Base-by-base conservation (phyloP, 2,888 invertebrate species). In the Muschampia plurimacula region DNA sequence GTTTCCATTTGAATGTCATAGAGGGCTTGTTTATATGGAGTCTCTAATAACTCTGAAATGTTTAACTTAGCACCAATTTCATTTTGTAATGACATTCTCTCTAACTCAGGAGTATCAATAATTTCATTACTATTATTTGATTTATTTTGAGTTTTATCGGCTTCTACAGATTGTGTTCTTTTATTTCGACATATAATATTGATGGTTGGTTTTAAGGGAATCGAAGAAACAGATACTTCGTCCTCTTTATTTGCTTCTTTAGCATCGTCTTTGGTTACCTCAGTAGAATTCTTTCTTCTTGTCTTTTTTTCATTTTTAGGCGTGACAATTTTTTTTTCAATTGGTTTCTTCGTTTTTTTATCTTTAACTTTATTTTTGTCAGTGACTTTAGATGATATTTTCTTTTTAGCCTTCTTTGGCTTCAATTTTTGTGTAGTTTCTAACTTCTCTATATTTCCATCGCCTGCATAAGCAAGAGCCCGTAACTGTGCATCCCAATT, bases 11-110 rank as follows among this genome's bases (percentile, higher is more conserved):
- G 89, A 41, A 95, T 91, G 80, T 94, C 91, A 78, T 90, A 89
- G 0, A 91, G 78, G 59, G 89, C 91, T 77, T 91, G 90, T 82
- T 96, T 96, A 74, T 95, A 95, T 0, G 96, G 96, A 1, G 96
- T 96, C 79, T 96, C 95, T 55, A 96, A 84, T 12, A 96, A 83
- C 74, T 93, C 91, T 4, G 93, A 92, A 77, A 94, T 89, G 77
- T 94, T 94, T 46, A 93, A 82, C 80, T 90, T 93, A 6, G 86
- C 89, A 55, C 91, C 92, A 55, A 93, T 91, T 59, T 83, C 90
- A 80, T 94, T 93, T 77, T 91, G 91, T 72, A 93, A 82, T 4
- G 84, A 86, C 55, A 90, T 81, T 76, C 90, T 85, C 71, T 94
- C 93, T 65, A 83, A 81, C 82, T 95, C 94, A 57, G 94, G 94